A percentile compares a stretch with the other conserved stretches of the same genome.
These are phyloP conservation scores for Chloroceryle aenea DNA, from an alignment of 2,113 vertebrate genomes.

Conservation along the genomic window DNA sequence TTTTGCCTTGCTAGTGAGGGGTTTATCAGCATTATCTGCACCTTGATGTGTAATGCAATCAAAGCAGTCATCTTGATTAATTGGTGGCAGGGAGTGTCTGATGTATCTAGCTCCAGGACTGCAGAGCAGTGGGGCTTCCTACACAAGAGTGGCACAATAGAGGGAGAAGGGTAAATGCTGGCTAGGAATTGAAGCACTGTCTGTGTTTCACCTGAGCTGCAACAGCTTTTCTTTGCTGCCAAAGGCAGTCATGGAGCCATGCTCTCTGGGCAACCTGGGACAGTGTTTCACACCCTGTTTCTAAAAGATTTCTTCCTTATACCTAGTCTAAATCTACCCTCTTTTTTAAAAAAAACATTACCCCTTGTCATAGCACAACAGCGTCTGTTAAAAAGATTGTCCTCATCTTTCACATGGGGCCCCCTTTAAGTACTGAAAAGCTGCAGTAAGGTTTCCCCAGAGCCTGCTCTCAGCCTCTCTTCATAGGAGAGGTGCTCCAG, in stretches of 20 bases:
- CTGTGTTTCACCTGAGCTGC: rapidly evolving
- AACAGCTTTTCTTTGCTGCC: neutral
- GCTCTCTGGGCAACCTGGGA: neutral
- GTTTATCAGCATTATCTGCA: neutral
- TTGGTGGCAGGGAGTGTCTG: neutral
- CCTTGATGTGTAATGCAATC: neutral
- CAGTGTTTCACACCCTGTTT: neutral
- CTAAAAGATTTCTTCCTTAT: neutral
- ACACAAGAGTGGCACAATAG: rapidly evolving
- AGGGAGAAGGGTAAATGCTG: neutral
- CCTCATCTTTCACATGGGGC: neutral
- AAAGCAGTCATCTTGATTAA: neutral
- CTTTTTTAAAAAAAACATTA: neutral
- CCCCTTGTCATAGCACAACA: neutral
- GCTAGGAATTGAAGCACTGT: neutral
- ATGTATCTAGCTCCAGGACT: neutral
- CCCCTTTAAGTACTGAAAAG: neutral
- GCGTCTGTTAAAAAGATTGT: neutral
- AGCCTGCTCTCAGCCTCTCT: neutral
- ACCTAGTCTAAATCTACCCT: neutral
- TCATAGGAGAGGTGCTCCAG: neutral
- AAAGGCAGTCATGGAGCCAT: rapidly evolving
- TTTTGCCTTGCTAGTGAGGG: neutral
- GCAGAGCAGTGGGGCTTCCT: neutral
- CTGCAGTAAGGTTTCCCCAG: neutral